Percentiles rank a stretch among this genome's conserved stretches.
phyloP scores from a whole-genome alignment of 1,140 invertebrate species.

The Bombyx mandarina region DNA sequence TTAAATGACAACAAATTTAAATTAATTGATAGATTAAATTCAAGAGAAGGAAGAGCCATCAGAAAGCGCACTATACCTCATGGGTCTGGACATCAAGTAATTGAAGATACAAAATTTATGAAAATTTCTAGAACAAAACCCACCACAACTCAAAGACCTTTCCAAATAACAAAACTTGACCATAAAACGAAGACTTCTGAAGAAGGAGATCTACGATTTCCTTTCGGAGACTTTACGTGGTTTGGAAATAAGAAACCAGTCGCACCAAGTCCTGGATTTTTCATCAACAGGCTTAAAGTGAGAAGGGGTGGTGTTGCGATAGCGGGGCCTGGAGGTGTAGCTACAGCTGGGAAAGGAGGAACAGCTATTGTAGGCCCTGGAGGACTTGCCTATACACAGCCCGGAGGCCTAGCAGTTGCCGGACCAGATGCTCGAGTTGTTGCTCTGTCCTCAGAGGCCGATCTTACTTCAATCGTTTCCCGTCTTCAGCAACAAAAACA shows the following conservation, averaged over 20 bases:
- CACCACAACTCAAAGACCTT: conserved; percentile 22
- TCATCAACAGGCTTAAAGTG: conserved; percentile 77
- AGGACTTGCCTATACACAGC: conserved; percentile 79
- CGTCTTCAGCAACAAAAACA: conserved; percentile 44
- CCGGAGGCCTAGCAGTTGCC: conserved; percentile 77
- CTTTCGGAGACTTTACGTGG: conserved; percentile 42
- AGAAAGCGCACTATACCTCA: conserved; percentile 36
- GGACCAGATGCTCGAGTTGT: conserved; percentile 77
- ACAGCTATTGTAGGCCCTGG: conserved; percentile 82
- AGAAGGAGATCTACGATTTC: conserved; percentile 36
- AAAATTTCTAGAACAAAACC: conserved; percentile 35
- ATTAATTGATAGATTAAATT: conserved; percentile 11
- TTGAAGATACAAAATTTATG: conserved; percentile 21
- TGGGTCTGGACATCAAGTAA: conserved; percentile 21
- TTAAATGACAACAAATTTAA: conserved; percentile 7
- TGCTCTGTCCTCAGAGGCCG: conserved; percentile 72
- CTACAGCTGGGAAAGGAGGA: conserved; percentile 79
- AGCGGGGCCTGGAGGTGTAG: conserved; percentile 80
- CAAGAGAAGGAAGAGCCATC: conserved; percentile 37
- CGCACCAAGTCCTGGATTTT: conserved; percentile 70
- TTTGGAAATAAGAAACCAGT: conserved; percentile 47
- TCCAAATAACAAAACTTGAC: neutral
- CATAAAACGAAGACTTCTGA: conserved; percentile 10
- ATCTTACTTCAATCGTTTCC: conserved; percentile 56
- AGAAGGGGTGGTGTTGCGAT: conserved; percentile 80